Base-by-base conservation (phyloP, 2,888 invertebrate genomes). In the Polyommatus iphigenia region DNA sequence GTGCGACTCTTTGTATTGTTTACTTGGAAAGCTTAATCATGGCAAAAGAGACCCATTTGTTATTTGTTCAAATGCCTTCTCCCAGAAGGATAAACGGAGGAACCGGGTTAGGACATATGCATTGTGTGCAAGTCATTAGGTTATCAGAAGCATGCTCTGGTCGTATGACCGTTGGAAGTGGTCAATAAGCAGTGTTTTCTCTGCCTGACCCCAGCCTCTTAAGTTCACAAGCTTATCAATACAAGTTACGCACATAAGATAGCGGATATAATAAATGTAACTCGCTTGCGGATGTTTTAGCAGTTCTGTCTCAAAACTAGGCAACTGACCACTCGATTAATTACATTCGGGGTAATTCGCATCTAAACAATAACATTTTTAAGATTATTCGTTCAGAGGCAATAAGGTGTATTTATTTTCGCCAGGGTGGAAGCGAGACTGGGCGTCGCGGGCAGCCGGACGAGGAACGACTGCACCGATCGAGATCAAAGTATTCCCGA, bases 191-290 rank as follows among this genome's bases (percentile, higher is more conserved):
- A 85, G 87, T 88, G 86, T 89, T 89, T 89, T 90, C 87, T 88
- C 85, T 87, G 88, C 86, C 86, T 91, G 90, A 91, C 91, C 93
- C 87, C 86, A 86, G 88, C 83, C 85, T 86, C 85, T 84, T 83
- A 84, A 85, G 88, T 87, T 88, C 88, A 89, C 81, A 85, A 84
- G 83, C 85, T 91, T 92, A 91, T 92, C 90, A 78, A 83, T 83
- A 85, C 81, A 80, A 85, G 86, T 89, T 90, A 90, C 91, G 91
- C 88, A 92, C 89, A 88, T 87, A 87, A 89, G 93, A 93, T 93
- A 93, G 88, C 86, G 84, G 87, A 90, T 89, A 89, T 89, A 92
- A 92, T 93, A 93, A 92, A 93, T 91, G 88, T 89, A 87, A 88
- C 89, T 85, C 87, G 88, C 91, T 91, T 90, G 89, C 90, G 87